phyloP scores from a whole-genome alignment of 2,113 vertebrate genomes.

The Coregonus clupeaformis region DNA sequence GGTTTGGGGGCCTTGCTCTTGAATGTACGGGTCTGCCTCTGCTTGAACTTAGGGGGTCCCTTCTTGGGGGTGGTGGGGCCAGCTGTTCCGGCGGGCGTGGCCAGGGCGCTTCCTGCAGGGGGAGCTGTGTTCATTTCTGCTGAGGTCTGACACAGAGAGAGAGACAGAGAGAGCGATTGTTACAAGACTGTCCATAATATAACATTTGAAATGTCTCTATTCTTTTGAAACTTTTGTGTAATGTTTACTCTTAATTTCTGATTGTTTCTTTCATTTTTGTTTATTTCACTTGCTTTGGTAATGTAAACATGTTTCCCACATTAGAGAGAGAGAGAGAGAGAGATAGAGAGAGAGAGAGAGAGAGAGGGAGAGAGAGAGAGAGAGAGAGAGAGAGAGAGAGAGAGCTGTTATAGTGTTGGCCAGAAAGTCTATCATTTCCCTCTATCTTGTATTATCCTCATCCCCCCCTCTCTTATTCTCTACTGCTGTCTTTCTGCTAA shows the following conservation, averaged over 20 bases:
- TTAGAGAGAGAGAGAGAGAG: too few species aligned
- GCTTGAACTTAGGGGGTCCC: constrained; percentile 97
- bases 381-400: too few species aligned
- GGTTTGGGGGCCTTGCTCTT: constrained; percentile 99
- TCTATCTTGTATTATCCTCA: not conserved
- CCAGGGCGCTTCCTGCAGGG: constrained; percentile 77
- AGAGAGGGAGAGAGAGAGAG: too few species aligned
- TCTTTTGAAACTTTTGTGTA: too few species aligned
- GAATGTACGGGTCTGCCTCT: constrained; percentile 93
- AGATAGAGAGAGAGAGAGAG: too few species aligned
- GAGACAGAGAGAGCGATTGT: not conserved
- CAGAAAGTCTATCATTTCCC: not conserved
- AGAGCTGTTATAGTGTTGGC: not conserved
- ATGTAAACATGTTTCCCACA: too few species aligned
- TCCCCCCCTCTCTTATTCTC: not conserved
- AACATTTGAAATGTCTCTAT: too few species aligned
- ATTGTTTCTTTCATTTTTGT: too few species aligned
- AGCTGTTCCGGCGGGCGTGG: constrained; percentile 35
- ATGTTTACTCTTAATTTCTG: too few species aligned
- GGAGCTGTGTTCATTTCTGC: constrained; percentile 73
- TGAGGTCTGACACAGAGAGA: constrained; percentile 11
- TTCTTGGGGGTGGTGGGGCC: constrained; percentile 90
- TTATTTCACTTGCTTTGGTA: too few species aligned
- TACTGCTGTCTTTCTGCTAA: constrained; percentile 32
- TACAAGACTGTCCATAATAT: too few species aligned